A percentile compares a stretch with the other conserved stretches of the same genome.
Evolutionary conservation across 2,113 vertebrate genomes (phyloP).

Genomic region (Crocuta crocuta): DNA sequence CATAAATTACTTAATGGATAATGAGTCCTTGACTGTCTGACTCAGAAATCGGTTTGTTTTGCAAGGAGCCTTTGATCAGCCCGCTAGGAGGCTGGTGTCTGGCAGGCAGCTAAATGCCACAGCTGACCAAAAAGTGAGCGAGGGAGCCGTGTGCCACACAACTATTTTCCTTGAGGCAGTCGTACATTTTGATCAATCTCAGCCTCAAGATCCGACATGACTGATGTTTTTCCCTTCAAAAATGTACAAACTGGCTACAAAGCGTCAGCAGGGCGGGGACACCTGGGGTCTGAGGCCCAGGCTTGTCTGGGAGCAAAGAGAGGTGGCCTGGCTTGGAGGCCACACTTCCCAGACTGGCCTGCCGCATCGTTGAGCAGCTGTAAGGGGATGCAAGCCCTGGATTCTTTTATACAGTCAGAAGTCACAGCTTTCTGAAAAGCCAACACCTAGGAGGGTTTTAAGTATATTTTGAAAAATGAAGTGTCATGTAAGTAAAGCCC

Average conservation of each 20-base stretch:
- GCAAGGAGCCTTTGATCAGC: conserved; percentile 64
- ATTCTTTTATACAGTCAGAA: neutral
- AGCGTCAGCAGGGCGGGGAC: neutral
- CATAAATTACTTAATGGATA: conserved; percentile 71
- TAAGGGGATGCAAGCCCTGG: rapidly evolving
- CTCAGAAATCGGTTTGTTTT: conserved; percentile 72
- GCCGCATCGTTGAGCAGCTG: neutral
- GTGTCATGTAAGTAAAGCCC: neutral
- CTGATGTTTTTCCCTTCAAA: conserved; percentile 17
- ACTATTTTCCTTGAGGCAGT: neutral
- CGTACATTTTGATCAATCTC: conserved; percentile 46
- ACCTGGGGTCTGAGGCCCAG: neutral
- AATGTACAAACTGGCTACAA: neutral
- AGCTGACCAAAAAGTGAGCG: neutral
- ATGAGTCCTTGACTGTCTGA: conserved; percentile 72
- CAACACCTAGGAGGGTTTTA: neutral
- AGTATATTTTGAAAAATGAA: conserved; percentile 59
- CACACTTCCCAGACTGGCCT: neutral
- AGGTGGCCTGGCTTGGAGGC: neutral
- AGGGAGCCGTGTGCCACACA: neutral
- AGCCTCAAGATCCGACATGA: conserved; percentile 26
- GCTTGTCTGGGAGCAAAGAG: conserved; percentile 31
- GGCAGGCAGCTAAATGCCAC: conserved; percentile 19
- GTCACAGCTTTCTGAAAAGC: conserved; percentile 47
- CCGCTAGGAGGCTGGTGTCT: conserved; percentile 53